Percentiles rank a stretch among this genome's conserved stretches.
Evolutionary conservation across 2,888 invertebrate genomes (phyloP).

Genomic region (Lysandra bellargus): DNA sequence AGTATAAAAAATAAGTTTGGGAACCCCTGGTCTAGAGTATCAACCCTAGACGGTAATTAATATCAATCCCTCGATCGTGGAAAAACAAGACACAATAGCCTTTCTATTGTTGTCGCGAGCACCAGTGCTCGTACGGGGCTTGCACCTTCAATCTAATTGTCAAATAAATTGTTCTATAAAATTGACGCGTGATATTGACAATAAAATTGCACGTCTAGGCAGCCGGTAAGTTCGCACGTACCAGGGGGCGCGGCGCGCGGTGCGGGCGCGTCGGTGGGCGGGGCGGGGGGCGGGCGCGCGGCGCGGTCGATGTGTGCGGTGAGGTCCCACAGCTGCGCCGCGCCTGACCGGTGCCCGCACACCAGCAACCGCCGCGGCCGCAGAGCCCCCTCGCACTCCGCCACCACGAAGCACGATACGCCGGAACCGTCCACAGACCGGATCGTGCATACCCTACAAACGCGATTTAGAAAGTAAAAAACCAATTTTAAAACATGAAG

Average conservation of each 20-base stretch:
- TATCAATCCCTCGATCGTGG: no score
- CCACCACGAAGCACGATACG: slow-evolving; percentile 97
- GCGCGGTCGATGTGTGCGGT: slow-evolving; percentile 94
- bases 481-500: no score
- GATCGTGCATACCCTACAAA: slow-evolving; percentile 92
- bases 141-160: no score
- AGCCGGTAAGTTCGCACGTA: neutral
- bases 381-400: slow-evolving; percentile 98
- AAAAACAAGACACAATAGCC: no score
- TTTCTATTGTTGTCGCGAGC: no score
- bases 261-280: slow-evolving; percentile 11
- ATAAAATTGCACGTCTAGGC: no score
- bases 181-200: no score
- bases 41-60: no score
- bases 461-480: neutral
- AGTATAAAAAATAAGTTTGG: no score
- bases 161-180: no score
- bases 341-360: slow-evolving; percentile 95
- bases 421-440: slow-evolving; percentile 96
- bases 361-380: slow-evolving; percentile 93
- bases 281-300: slow-evolving; percentile 27
- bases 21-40: no score
- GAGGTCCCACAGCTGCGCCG: slow-evolving; percentile 99
- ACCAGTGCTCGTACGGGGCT: no score
- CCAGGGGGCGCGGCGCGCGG: neutral